Conservation (phyloP, 2,888 invertebrate species). For the Syritta pipiens region DNA sequence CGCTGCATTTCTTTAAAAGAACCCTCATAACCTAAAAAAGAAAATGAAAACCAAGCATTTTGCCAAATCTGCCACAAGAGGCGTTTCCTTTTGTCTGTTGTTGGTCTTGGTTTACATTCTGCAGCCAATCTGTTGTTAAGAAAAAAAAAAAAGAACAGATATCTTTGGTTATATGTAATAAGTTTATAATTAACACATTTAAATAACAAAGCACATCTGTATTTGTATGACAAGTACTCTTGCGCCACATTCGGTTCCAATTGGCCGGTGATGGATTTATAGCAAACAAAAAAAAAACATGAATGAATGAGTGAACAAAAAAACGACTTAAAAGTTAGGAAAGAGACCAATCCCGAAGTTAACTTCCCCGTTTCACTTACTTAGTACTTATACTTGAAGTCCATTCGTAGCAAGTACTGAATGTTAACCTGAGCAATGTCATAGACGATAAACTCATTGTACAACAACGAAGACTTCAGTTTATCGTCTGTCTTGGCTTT, state of each 20-base stretch:
- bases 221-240: slow-evolving; percentile 12
- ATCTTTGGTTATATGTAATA: too few relatives aligned
- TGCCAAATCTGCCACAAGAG: too few relatives aligned
- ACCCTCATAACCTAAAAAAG: too few relatives aligned
- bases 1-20: too few relatives aligned
- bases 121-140: too few relatives aligned
- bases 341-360: too few relatives aligned
- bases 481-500: slow-evolving; percentile 80
- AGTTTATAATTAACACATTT: slow-evolving; percentile 11
- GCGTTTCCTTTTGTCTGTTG: too few relatives aligned
- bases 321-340: not conserved
- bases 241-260: not conserved
- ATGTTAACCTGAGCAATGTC: slow-evolving; percentile 96
- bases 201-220: slow-evolving; percentile 4
- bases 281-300: not conserved
- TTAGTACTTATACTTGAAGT: slow-evolving; percentile 88
- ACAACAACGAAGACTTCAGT: slow-evolving; percentile 83
- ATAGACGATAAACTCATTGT: slow-evolving; percentile 98
- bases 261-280: not conserved
- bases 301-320: not conserved
- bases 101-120: too few relatives aligned
- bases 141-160: too few relatives aligned
- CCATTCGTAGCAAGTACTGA: slow-evolving; percentile 91
- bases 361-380: not conserved
- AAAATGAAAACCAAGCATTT: not conserved